A percentile compares a stretch with the other conserved stretches of the same genome.
These are phyloP conservation scores for Pristionchus arcanus DNA, from an alignment of 2,888 invertebrate genomes.

Conservation along the genomic window DNA sequence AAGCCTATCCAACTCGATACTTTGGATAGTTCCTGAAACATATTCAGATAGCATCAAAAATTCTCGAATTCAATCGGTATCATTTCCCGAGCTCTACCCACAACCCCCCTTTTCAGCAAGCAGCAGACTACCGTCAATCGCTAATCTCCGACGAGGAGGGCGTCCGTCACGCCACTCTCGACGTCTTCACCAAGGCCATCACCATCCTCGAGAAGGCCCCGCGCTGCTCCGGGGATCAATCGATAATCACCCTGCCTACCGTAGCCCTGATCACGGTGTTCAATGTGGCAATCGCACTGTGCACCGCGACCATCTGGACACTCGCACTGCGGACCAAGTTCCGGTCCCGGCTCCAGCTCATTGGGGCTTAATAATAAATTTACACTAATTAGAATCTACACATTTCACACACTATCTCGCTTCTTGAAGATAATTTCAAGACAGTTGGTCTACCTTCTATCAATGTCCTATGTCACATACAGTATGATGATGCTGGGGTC, in stretches of 20 bases:
- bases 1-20: no score
- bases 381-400: neutral
- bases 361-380: constrained; percentile 1
- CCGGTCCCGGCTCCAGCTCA: neutral
- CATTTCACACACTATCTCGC: no score
- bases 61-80: no score
- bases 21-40: no score
- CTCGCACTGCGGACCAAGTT: constrained; percentile 29
- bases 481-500: no score
- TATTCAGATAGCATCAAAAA: no score
- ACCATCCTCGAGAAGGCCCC: constrained; percentile 67
- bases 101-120: neutral
- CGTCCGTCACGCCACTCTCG: constrained; percentile 63
- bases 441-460: no score
- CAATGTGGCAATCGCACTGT: constrained; percentile 55
- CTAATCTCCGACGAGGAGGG: constrained; percentile 33
- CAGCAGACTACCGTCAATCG: neutral
- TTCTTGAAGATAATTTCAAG: no score
- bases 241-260: neutral
- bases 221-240: neutral
- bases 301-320: constrained; percentile 55
- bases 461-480: no score
- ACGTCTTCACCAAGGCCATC: constrained; percentile 75
- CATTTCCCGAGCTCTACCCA: neutral
- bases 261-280: constrained; percentile 20